These are phyloP conservation scores for Argyresthia albistria DNA, from an alignment of 2,888 invertebrate genomes.

Conservation along the genomic window DNA sequence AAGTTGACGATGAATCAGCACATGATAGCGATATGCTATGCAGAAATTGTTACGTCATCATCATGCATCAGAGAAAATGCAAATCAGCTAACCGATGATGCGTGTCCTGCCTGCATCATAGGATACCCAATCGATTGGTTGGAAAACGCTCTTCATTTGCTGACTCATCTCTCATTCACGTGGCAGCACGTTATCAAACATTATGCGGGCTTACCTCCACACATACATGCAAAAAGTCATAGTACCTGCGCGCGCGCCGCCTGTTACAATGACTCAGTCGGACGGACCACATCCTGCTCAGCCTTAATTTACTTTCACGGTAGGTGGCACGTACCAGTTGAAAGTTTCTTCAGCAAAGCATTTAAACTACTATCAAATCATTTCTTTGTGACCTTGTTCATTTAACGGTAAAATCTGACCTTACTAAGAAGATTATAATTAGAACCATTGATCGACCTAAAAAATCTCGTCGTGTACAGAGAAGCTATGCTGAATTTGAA, in stretches of 20 bases:
- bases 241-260: constrained; percentile 60
- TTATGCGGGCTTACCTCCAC: constrained; percentile 31
- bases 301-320: constrained; percentile 55
- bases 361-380: too few species aligned
- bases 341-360: constrained; percentile 18
- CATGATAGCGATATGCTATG: too few species aligned
- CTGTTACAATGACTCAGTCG: constrained; percentile 48
- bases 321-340: constrained; percentile 22
- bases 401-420: too few species aligned
- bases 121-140: neutral
- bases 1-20: too few species aligned
- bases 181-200: constrained; percentile 55
- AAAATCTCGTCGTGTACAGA: too few species aligned
- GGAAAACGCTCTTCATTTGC: constrained; percentile 11
- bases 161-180: constrained; percentile 63
- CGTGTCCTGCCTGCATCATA: too few species aligned
- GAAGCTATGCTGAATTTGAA: too few species aligned
- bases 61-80: neutral
- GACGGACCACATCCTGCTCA: constrained; percentile 48
- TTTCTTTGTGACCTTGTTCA: too few species aligned
- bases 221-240: constrained; percentile 27
- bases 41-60: too few species aligned
- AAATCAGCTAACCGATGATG: neutral
- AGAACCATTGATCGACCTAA: too few species aligned
- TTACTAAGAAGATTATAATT: too few species aligned